A percentile compares a stretch with the other conserved stretches of the same genome.
Evolutionary conservation across 2,888 invertebrate genomes (phyloP).

Genomic region (Trichopria drosophilae): DNA sequence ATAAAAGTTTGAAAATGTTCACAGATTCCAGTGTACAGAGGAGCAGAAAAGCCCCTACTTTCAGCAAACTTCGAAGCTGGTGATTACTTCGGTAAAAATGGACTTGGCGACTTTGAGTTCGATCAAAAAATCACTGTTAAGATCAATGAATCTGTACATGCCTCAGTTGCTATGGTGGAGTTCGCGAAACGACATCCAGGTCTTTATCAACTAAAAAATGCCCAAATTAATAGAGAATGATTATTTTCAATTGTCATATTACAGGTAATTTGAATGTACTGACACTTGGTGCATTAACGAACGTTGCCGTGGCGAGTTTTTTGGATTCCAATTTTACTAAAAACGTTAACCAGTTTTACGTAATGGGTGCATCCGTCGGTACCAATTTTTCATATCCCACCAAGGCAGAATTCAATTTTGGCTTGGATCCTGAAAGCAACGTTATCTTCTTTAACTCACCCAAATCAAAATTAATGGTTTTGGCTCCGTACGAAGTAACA

Average conservation of each 20-base stretch:
- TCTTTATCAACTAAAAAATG: constrained; percentile 24
- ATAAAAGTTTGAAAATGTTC: no score
- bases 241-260: constrained; percentile 18
- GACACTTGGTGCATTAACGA: constrained; percentile 62
- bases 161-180: constrained; percentile 56
- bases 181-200: constrained; percentile 52
- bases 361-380: constrained; percentile 53
- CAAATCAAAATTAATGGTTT: constrained; percentile 47
- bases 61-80: constrained; percentile 39
- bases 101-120: constrained; percentile 60
- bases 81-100: constrained; percentile 59
- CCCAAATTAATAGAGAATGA: neutral
- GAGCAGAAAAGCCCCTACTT: constrained; percentile 52
- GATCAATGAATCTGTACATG: constrained; percentile 54
- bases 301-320: constrained; percentile 61
- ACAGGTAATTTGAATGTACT: constrained; percentile 53
- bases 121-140: constrained; percentile 46
- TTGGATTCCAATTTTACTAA: constrained; percentile 51
- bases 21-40: constrained; percentile 61
- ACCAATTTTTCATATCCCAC: constrained; percentile 49
- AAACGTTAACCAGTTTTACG: constrained; percentile 46
- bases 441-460: constrained; percentile 59
- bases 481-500: constrained; percentile 62
- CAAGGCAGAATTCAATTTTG: constrained; percentile 64
- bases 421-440: constrained; percentile 65